Percentiles rank a stretch among this genome's conserved stretches.
Conservation (phyloP, 2,888 invertebrate genomes). For the Pteria penguin region DNA sequence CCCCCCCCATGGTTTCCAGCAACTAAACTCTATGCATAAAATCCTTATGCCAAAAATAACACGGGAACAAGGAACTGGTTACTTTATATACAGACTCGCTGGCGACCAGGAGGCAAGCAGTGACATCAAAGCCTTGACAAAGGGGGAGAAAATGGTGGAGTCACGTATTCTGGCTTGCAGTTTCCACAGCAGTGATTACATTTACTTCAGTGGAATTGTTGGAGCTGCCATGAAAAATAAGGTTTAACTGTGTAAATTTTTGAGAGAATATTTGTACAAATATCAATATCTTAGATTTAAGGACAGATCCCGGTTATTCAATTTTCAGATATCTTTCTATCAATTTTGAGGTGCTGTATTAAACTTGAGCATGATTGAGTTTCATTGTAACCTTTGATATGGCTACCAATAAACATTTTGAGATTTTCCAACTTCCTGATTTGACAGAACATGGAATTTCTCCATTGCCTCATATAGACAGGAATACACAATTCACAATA, state of each 20-base stretch:
- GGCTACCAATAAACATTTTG: too few relatives aligned
- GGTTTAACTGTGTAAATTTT: slow-evolving; percentile 2
- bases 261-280: too few relatives aligned
- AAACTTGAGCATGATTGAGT: too few relatives aligned
- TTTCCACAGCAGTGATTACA: background rate
- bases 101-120: background rate
- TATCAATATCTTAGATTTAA: too few relatives aligned
- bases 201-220: background rate
- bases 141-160: background rate
- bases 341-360: too few relatives aligned
- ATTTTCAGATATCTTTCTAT: too few relatives aligned
- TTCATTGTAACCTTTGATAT: too few relatives aligned
- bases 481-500: too few relatives aligned
- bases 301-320: too few relatives aligned
- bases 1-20: background rate
- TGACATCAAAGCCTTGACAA: background rate
- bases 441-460: too few relatives aligned
- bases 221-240: slow-evolving; percentile 5
- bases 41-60: background rate
- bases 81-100: slow-evolving; percentile 1
- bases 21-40: background rate
- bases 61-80: background rate
- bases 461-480: too few relatives aligned
- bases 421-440: too few relatives aligned
- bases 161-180: background rate